These are phyloP conservation scores for Atrichornis clamosus DNA, from an alignment of 2,113 vertebrate genomes.

Conservation along the genomic window DNA sequence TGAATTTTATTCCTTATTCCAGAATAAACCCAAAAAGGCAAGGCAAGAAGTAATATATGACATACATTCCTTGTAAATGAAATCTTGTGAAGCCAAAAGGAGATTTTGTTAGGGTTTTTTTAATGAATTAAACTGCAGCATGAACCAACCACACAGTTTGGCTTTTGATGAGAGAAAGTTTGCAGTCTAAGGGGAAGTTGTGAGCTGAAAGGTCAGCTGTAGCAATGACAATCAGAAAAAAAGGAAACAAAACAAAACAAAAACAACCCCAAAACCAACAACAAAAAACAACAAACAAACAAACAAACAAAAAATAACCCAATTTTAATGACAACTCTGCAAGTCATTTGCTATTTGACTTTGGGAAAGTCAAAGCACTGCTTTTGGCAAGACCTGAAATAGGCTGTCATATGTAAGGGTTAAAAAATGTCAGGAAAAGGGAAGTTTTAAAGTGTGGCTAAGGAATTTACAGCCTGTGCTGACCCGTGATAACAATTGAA, in stretches of 20 bases:
- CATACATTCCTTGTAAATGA: background rate
- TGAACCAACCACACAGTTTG: background rate
- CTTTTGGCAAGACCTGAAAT: background rate
- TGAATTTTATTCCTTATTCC: background rate
- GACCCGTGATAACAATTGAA: background rate
- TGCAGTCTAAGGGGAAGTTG: background rate
- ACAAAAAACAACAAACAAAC: background rate
- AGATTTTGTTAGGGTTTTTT: background rate
- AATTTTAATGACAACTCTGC: background rate
- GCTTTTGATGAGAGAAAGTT: background rate
- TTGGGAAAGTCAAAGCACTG: background rate
- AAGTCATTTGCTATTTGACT: background rate
- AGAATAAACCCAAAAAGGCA: background rate
- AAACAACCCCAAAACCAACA: no score
- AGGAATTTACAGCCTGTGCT: background rate
- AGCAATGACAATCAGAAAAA: background rate
- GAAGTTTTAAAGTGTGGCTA: background rate
- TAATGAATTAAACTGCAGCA: background rate
- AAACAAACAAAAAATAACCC: background rate
- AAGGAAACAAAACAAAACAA: background rate
- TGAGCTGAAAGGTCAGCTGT: background rate
- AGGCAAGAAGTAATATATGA: background rate
- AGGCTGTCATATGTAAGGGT: background rate
- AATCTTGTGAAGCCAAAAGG: background rate
- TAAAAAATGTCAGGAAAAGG: background rate